Percentiles rank a stretch among this genome's conserved stretches.
These are phyloP conservation scores for Trinectes maculatus DNA, from an alignment of 2,113 vertebrate species.

Conservation along the genomic window DNA sequence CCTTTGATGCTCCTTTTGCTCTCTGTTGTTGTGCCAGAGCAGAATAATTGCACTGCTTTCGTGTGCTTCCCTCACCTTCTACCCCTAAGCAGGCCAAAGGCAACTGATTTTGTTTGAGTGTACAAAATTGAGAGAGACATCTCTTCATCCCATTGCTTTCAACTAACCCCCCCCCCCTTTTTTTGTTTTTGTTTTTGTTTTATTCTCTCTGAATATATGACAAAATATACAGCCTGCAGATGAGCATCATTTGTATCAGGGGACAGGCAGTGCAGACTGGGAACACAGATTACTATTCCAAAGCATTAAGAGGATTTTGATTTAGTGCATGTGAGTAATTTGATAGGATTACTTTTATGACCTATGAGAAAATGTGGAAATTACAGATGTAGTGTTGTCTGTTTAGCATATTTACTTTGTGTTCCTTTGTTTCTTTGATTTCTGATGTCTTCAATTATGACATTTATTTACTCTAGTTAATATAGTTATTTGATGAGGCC, in stretches of 20 bases:
- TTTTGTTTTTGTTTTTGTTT: conserved; percentile 66
- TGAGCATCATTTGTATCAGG: conserved; percentile 33
- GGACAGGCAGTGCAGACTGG: conserved; percentile 6
- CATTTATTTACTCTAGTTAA: not conserved
- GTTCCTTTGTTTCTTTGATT: not conserved
- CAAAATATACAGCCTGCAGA: conserved; percentile 56
- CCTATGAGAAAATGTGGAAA: not conserved
- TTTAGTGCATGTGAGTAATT: not conserved
- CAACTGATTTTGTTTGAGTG: conserved; percentile 80
- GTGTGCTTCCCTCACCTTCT: conserved; percentile 82
- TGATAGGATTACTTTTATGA: not conserved
- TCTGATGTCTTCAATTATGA: not conserved
- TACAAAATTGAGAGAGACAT: conserved; percentile 83
- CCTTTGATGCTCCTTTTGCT: conserved; percentile 85
- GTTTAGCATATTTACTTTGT: not conserved
- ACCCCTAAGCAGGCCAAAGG: conserved; percentile 84
- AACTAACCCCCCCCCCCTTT: conserved; percentile 59
- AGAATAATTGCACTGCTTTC: conserved; percentile 82
- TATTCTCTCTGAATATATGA: conserved; percentile 53
- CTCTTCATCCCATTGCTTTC: conserved; percentile 73
- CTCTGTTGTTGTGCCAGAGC: conserved; percentile 84
- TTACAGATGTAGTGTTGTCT: not conserved
- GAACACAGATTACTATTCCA: conserved; percentile 7
- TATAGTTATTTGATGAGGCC: not conserved
- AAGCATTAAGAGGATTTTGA: not conserved